A percentile compares a stretch with the other conserved stretches of the same genome.
These are phyloP conservation scores for Neolamprologus sp. DNA, from an alignment of 2,113 vertebrate species.

Conservation along the genomic window DNA sequence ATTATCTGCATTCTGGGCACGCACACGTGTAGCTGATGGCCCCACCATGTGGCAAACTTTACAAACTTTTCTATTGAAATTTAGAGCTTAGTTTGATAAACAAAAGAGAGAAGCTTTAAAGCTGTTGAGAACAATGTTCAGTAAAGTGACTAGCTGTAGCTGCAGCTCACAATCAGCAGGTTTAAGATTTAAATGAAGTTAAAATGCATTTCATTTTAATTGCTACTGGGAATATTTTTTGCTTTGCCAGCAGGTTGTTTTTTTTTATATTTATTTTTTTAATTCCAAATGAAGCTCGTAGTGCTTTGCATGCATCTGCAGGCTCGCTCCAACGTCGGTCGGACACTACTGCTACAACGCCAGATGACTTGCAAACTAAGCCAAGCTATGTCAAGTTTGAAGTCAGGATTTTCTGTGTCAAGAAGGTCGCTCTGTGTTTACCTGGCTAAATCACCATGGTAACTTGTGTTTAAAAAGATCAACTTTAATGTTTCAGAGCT, in stretches of 20 bases:
- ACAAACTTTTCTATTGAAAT: neutral
- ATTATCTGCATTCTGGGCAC: neutral
- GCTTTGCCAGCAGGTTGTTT: neutral
- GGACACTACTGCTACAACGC: neutral
- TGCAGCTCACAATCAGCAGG: neutral
- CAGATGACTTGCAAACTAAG: neutral
- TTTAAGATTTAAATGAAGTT: neutral
- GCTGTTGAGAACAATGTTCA: neutral
- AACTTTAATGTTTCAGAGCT: neutral
- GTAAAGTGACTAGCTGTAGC: neutral
- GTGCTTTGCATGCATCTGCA: neutral
- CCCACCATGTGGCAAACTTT: neutral
- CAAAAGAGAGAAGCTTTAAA: neutral
- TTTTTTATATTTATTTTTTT: neutral
- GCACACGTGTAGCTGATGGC: neutral
- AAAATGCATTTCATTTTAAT: neutral
- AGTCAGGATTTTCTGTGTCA: neutral
- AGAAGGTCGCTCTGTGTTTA: neutral
- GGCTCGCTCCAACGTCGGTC: accelerated
- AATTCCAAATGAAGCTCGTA: neutral
- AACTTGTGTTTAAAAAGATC: neutral
- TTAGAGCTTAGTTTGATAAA: neutral
- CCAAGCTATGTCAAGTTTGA: neutral
- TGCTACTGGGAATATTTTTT: neutral
- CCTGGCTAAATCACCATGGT: neutral